Evolutionary conservation across 2,888 invertebrate species (phyloP).

Genomic region (Nysson spinosus): DNA sequence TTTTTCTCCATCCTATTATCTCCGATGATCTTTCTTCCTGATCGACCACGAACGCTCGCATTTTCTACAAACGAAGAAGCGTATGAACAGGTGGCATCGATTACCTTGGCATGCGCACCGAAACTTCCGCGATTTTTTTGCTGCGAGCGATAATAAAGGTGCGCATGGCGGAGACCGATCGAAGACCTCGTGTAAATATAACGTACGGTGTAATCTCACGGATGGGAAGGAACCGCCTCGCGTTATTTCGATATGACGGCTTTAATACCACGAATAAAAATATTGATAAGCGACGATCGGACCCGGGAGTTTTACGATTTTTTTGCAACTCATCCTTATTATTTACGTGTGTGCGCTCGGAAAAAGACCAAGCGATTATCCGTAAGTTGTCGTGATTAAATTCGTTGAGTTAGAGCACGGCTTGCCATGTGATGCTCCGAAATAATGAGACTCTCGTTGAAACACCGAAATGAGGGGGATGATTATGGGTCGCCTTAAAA

Average conservation of each 20-base stretch:
- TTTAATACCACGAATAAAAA: slow-evolving; percentile 18
- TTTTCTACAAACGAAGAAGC: slow-evolving; percentile 46
- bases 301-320: slow-evolving; percentile 1
- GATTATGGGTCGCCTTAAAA: no score
- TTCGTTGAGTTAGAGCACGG: slow-evolving; percentile 17
- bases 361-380: neutral
- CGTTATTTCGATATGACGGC: slow-evolving; percentile 4
- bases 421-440: slow-evolving; percentile 7
- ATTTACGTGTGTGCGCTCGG: slow-evolving; percentile 14
- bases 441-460: slow-evolving; percentile 17
- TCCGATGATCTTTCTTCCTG: neutral
- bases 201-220: slow-evolving; percentile 20
- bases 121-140: slow-evolving; percentile 58
- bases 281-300: slow-evolving; percentile 15
- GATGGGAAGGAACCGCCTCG: slow-evolving; percentile 1
- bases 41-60: slow-evolving; percentile 20
- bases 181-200: slow-evolving; percentile 43
- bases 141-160: slow-evolving; percentile 42
- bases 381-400: slow-evolving; percentile 8
- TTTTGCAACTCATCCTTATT: slow-evolving; percentile 7
- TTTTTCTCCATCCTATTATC: neutral
- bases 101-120: slow-evolving; percentile 53
- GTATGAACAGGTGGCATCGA: slow-evolving; percentile 61
- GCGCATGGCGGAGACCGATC: slow-evolving; percentile 9
- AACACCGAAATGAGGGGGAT: no score